These are phyloP conservation scores for Cromileptes altivelis DNA, from an alignment of 2,113 vertebrate species.

Conservation along the genomic window DNA sequence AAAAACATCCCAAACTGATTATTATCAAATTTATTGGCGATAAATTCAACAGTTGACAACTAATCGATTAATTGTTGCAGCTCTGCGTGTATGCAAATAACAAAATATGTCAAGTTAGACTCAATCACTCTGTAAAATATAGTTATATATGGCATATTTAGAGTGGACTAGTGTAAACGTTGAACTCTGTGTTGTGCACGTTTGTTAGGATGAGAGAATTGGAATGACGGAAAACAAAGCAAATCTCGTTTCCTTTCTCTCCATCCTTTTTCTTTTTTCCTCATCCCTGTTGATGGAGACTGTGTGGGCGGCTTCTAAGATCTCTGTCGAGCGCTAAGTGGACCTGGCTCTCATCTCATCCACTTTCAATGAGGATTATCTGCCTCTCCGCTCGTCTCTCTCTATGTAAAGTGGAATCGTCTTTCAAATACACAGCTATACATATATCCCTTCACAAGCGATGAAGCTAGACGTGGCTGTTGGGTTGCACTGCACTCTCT, in stretches of 20 bases:
- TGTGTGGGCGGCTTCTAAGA: slow-evolving; percentile 63
- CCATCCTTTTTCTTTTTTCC: slow-evolving; percentile 20
- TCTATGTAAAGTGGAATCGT: slow-evolving; percentile 33
- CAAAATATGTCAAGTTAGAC: background rate
- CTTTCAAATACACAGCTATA: slow-evolving; percentile 42
- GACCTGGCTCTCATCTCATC: slow-evolving; percentile 74
- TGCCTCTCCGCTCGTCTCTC: slow-evolving; percentile 56
- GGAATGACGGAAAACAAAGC: slow-evolving; percentile 28
- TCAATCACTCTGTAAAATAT: background rate
- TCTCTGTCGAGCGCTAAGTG: slow-evolving; percentile 60
- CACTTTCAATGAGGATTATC: slow-evolving; percentile 70
- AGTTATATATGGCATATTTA: background rate
- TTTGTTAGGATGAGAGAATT: slow-evolving; percentile 15
- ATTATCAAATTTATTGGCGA: too few species aligned
- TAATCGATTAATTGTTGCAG: too few species aligned
- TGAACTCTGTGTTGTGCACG: background rate
- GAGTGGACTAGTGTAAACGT: background rate
- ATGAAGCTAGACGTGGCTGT: slow-evolving; percentile 11
- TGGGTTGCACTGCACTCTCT: background rate
- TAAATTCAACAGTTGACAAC: too few species aligned
- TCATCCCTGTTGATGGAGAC: slow-evolving; percentile 55
- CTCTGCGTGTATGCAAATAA: too few species aligned
- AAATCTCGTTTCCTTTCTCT: slow-evolving; percentile 27
- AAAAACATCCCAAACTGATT: too few species aligned
- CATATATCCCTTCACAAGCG: slow-evolving; percentile 49